phyloP scores from a whole-genome alignment of 2,797 vertebrate species.

The Lepilemur septentrionalis region DNA sequence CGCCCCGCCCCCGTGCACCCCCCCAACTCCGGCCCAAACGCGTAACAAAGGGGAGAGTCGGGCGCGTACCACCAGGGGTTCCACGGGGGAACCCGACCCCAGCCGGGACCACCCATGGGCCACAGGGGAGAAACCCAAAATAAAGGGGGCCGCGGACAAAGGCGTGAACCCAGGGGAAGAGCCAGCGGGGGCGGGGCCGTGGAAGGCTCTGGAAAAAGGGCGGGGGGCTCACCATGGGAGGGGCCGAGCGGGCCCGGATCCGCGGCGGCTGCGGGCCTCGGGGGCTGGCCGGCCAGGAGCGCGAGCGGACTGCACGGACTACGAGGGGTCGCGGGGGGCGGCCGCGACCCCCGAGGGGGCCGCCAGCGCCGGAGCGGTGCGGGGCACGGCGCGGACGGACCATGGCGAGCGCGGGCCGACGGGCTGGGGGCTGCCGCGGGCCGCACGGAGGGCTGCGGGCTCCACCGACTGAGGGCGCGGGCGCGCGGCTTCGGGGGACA shows the following conservation, averaged over 20 bases:
- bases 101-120: neutral
- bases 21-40: neutral
- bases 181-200: slow-evolving; percentile 31
- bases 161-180: neutral
- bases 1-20: slow-evolving; percentile 15
- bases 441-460: neutral
- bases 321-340: slow-evolving; percentile 57
- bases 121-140: neutral
- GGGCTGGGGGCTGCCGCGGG: neutral
- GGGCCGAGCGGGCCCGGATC: slow-evolving; percentile 76
- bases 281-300: slow-evolving; percentile 70
- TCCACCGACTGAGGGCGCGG: slow-evolving; percentile 69
- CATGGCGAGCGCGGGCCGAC: slow-evolving; percentile 45
- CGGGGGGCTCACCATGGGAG: slow-evolving; percentile 76
- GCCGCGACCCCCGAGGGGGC: slow-evolving; percentile 67
- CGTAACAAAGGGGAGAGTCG: slow-evolving; percentile 54
- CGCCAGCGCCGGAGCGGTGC: slow-evolving; percentile 64
- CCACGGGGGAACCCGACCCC: neutral
- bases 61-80: neutral
- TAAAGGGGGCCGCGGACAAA: slow-evolving; percentile 12
- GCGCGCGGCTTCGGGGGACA: neutral
- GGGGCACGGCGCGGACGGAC: slow-evolving; percentile 76
- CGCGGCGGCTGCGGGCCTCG: slow-evolving; percentile 70
- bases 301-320: slow-evolving; percentile 58
- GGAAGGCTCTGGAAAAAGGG: slow-evolving; percentile 61